A percentile compares a stretch with the other conserved stretches of the same genome.
Evolutionary conservation across 2,113 vertebrate species (phyloP).

Genomic region (Gracilinanus agilis): DNA sequence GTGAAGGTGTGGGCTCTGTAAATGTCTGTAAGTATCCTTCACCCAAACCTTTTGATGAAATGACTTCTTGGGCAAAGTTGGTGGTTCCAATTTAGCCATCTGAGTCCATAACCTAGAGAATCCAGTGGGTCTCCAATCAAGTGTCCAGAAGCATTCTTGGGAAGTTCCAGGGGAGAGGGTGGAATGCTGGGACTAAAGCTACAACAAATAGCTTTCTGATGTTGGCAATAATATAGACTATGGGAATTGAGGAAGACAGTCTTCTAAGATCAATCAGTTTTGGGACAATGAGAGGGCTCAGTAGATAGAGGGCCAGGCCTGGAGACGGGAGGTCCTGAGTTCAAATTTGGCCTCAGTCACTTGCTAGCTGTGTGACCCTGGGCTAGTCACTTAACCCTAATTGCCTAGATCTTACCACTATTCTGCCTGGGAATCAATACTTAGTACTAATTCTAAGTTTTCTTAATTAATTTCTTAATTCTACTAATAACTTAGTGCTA

Average conservation of each 20-base stretch:
- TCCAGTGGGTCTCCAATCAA: not conserved
- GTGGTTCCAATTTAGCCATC: not conserved
- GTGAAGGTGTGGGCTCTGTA: constrained; percentile 73
- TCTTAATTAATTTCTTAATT: no score
- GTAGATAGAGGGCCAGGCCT: no score
- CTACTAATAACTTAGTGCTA: no score
- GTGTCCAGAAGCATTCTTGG: not conserved
- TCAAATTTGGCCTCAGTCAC: no score
- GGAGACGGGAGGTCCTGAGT: no score
- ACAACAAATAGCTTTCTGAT: not conserved
- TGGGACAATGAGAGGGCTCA: no score
- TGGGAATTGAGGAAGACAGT: not conserved
- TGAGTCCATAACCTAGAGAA: not conserved
- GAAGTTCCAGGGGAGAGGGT: not conserved
- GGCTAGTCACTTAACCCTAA: no score
- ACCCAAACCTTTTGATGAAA: not conserved
- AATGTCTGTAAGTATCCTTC: constrained; percentile 77
- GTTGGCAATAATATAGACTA: not conserved
- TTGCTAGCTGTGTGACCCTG: no score
- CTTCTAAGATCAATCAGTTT: not conserved
- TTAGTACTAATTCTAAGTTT: no score
- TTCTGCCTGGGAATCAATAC: no score
- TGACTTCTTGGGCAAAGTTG: not conserved
- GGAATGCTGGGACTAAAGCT: not conserved
- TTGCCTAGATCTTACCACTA: no score